A percentile compares a stretch with the other conserved stretches of the same genome.
Conservation (phyloP, 1,140 invertebrate species). For the Lepidurus apus region DNA sequence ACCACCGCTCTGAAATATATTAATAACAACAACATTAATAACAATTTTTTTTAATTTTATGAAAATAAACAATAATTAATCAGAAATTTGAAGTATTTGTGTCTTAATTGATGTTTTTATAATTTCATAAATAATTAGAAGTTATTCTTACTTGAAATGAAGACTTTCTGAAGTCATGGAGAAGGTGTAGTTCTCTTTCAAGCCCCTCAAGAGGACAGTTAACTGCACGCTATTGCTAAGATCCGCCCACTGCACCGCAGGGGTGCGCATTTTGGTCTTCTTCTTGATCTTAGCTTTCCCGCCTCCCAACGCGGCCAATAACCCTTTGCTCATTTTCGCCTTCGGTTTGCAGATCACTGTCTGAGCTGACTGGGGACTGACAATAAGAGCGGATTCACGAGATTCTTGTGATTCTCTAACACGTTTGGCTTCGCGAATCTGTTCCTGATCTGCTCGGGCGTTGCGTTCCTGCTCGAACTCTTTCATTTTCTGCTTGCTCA, state of each 20-base stretch:
- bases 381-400: too few relatives aligned
- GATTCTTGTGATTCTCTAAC: too few relatives aligned
- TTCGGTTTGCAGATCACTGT: background rate
- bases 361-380: background rate
- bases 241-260: background rate
- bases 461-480: background rate
- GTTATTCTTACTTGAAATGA: background rate
- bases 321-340: background rate
- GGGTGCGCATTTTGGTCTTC: background rate
- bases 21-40: background rate
- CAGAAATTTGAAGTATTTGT: too few relatives aligned
- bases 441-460: background rate
- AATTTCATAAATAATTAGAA: too few relatives aligned
- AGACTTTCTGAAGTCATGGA: background rate
- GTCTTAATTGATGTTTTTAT: too few relatives aligned
- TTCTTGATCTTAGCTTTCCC: background rate
- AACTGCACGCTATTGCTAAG: background rate
- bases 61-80: too few relatives aligned
- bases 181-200: background rate
- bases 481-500: background rate
- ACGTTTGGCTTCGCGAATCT: background rate
- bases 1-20: background rate
- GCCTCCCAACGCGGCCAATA: background rate
- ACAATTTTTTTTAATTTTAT: background rate
- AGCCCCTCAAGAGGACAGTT: background rate